Conservation (phyloP, 2,888 invertebrate genomes). For the Endotricha flammealis region DNA sequence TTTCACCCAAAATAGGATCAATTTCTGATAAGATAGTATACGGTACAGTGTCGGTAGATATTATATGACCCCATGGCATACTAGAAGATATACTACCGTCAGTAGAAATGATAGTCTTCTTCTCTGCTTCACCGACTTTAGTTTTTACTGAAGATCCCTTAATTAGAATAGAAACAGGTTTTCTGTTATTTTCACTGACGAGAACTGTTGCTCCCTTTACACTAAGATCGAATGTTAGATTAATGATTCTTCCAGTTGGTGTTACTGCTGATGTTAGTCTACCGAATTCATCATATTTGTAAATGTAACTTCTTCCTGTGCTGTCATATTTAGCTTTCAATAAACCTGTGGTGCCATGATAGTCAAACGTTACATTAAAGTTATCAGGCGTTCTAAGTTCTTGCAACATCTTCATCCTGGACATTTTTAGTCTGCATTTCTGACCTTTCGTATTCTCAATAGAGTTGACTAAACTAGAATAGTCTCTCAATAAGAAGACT, state of each 20-base stretch:
- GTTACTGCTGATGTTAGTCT: slow-evolving; percentile 93
- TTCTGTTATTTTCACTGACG: slow-evolving; percentile 88
- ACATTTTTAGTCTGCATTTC: slow-evolving; percentile 93
- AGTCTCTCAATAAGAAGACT: slow-evolving; percentile 89
- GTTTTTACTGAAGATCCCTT: slow-evolving; percentile 92
- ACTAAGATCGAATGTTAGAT: slow-evolving; percentile 92
- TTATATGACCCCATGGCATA: slow-evolving; percentile 91
- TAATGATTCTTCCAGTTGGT: slow-evolving; percentile 96
- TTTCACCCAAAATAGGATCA: slow-evolving; percentile 91
- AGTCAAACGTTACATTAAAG: slow-evolving; percentile 95
- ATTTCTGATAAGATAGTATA: slow-evolving; percentile 94
- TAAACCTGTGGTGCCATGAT: slow-evolving; percentile 93
- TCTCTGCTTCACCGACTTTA: slow-evolving; percentile 88
- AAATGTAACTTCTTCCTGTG: slow-evolving; percentile 93
- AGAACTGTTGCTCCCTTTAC: slow-evolving; percentile 93
- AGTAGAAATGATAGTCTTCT: slow-evolving; percentile 86
- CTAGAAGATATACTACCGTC: slow-evolving; percentile 90
- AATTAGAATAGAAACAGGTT: slow-evolving; percentile 90
- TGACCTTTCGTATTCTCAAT: slow-evolving; percentile 96
- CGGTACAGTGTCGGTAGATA: slow-evolving; percentile 93
- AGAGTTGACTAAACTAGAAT: slow-evolving; percentile 93
- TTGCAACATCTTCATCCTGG: slow-evolving; percentile 93
- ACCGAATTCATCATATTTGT: slow-evolving; percentile 97
- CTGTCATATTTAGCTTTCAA: slow-evolving; percentile 93
- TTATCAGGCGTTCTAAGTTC: slow-evolving; percentile 95